phyloP scores from a whole-genome alignment of 2,888 invertebrate species.

The Malthinus flaveolus region DNA sequence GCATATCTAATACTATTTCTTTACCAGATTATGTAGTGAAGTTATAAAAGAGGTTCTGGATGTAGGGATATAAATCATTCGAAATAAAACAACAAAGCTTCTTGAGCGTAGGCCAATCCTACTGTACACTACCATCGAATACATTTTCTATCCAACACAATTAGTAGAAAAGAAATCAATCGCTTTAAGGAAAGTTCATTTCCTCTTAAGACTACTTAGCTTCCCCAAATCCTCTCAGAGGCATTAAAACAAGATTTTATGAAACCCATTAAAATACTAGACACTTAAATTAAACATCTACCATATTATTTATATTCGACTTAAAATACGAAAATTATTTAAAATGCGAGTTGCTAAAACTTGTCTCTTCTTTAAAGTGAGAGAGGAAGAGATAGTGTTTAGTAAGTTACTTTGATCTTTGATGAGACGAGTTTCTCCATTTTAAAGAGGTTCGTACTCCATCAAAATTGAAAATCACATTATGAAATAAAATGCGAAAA shows the following conservation, averaged over 20 bases:
- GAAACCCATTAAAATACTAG: constrained; percentile 2
- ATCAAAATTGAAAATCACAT: no score
- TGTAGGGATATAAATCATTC: constrained; percentile 5
- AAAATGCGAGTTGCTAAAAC: no score
- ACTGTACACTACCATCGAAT: neutral
- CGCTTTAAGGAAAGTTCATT: constrained; percentile 7
- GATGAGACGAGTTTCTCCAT: no score
- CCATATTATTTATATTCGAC: no score
- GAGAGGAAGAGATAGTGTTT: no score
- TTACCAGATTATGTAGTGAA: constrained; percentile 21
- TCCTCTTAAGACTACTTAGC: constrained; percentile 6
- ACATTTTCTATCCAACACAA: constrained; percentile 8
- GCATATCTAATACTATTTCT: neutral
- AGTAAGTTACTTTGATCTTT: no score
- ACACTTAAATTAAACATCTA: constrained; percentile 3
- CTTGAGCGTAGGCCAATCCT: constrained; percentile 3
- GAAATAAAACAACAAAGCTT: constrained; percentile 7
- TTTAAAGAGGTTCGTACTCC: no score
- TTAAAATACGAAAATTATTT: no score
- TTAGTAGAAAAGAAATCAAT: constrained; percentile 8
- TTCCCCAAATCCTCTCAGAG: constrained; percentile 3
- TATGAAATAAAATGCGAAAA: no score
- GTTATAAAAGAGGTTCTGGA: neutral
- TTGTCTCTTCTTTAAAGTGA: no score
- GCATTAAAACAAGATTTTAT: constrained; percentile 5